phyloP scores from a whole-genome alignment of 2,113 vertebrate species.

The Cichladusa arquata region DNA sequence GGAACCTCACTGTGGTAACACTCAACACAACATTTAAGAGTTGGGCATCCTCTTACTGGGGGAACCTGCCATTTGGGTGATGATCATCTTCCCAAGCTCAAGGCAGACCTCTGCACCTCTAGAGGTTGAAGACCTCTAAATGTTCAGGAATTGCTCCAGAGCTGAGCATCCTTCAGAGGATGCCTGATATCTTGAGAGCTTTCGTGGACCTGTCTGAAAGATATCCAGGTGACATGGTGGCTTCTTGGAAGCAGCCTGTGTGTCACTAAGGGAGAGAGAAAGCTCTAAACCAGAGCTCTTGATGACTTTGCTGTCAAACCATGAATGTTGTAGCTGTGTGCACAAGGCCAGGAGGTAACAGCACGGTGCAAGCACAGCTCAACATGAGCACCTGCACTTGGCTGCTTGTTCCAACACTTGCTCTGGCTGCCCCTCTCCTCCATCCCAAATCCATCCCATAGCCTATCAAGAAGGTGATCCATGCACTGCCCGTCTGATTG shows the following conservation, averaged over 20 bases:
- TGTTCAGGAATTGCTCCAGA: not conserved
- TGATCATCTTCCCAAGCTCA: not conserved
- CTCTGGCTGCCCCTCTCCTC: not conserved
- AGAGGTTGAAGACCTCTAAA: not conserved
- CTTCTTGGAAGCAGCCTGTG: not conserved
- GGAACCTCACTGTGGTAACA: not conserved
- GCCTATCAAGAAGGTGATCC: not conserved
- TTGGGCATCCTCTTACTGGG: not conserved
- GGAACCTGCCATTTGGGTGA: not conserved
- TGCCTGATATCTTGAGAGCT: not conserved
- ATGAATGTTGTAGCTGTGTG: not conserved
- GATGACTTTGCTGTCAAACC: not conserved
- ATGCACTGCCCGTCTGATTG: not conserved
- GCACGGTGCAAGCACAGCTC: accelerated
- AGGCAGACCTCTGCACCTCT: not conserved
- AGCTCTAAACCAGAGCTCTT: accelerated
- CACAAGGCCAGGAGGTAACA: not conserved
- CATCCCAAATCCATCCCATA: not conserved
- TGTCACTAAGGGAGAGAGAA: not conserved
- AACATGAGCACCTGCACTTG: accelerated
- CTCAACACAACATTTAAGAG: not conserved
- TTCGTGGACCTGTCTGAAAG: not conserved
- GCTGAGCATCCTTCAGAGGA: not conserved
- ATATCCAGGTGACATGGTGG: not conserved
- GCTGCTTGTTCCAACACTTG: not conserved